These are phyloP conservation scores for Argentina silus DNA, from an alignment of 2,797 vertebrate species.

Conservation along the genomic window DNA sequence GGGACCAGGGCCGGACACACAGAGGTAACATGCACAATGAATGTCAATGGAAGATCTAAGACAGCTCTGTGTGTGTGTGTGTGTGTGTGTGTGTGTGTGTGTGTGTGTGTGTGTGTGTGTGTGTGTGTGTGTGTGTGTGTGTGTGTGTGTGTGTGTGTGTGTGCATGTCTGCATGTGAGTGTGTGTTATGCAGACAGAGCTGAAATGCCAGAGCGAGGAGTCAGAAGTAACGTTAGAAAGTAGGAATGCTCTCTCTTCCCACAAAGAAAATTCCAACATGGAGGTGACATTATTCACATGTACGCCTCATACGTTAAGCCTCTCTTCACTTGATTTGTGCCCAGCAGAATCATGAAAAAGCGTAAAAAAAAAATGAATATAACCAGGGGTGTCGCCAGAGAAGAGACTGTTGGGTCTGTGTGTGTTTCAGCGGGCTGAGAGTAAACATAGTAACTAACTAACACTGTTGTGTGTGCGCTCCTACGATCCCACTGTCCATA, in stretches of 20 bases:
- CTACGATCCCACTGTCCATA: constrained; percentile 45
- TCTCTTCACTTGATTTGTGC: constrained; percentile 46
- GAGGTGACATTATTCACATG: constrained; percentile 77
- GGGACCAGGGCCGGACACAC: constrained; percentile 34
- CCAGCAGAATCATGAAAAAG: constrained; percentile 47
- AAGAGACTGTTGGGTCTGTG: constrained; percentile 56
- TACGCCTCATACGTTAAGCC: constrained; percentile 63
- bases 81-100: constrained; percentile 18
- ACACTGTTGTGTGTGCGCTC: constrained; percentile 61
- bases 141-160: constrained; percentile 10
- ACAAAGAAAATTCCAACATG: constrained; percentile 75
- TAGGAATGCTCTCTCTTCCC: constrained; percentile 57
- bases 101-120: constrained; percentile 13
- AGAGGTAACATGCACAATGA: constrained; percentile 5
- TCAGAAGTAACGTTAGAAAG: constrained; percentile 50
- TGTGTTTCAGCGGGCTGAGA: constrained; percentile 72
- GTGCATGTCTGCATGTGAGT: constrained; percentile 2
- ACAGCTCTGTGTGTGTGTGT: constrained; percentile 9
- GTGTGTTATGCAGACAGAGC: constrained; percentile 8
- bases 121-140: constrained; percentile 14
- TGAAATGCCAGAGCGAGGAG: constrained; percentile 48
- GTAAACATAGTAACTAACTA: constrained; percentile 68
- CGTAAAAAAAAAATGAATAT: constrained; percentile 39
- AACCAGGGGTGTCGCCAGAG: neutral
- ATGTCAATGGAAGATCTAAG: constrained; percentile 17